Percentiles rank a stretch among this genome's conserved stretches.
Evolutionary conservation across 2,888 invertebrate species (phyloP).

Genomic region (Harpalus rubripes): DNA sequence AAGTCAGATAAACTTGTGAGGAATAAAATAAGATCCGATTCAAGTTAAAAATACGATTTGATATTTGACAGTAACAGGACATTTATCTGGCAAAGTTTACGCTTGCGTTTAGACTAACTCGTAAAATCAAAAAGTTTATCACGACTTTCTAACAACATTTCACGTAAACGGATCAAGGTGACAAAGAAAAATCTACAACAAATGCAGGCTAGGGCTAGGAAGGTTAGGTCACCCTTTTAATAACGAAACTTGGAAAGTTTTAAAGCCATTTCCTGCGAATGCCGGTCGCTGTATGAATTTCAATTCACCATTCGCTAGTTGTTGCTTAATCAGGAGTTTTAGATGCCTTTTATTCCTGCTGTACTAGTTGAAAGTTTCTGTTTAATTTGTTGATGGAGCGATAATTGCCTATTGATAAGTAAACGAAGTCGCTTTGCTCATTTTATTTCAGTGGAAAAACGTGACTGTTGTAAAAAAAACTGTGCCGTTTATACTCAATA

Average conservation of each 20-base stretch:
- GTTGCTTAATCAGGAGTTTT: background rate
- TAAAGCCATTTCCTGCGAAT: conserved; percentile 23
- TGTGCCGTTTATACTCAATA: conserved; percentile 33
- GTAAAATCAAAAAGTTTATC: conserved; percentile 40
- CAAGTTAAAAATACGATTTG: conserved; percentile 44
- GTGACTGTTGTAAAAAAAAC: conserved; percentile 30
- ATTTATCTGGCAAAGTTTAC: conserved; percentile 40
- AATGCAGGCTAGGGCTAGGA: conserved; percentile 1
- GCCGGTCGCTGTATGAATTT: conserved; percentile 27
- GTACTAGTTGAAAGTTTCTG: conserved; percentile 22
- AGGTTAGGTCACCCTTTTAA: conserved; percentile 22
- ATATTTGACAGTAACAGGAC: conserved; percentile 37
- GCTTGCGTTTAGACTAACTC: conserved; percentile 30
- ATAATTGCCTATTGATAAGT: conserved; percentile 21
- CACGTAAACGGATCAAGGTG: conserved; percentile 10
- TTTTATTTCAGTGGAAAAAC: conserved; percentile 24
- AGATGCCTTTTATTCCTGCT: background rate
- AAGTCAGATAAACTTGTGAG: conserved; percentile 24
- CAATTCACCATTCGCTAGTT: conserved; percentile 2
- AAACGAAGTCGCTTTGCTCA: conserved; percentile 22
- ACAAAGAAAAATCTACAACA: conserved; percentile 31
- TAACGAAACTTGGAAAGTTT: conserved; percentile 27
- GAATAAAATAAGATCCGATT: conserved; percentile 37
- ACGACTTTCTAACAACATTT: conserved; percentile 38
- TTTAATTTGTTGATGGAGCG: conserved; percentile 40